Percentiles rank a stretch among this genome's conserved stretches.
Evolutionary conservation across 2,888 invertebrate genomes (phyloP).

Genomic region (Clistopyga incitator): DNA sequence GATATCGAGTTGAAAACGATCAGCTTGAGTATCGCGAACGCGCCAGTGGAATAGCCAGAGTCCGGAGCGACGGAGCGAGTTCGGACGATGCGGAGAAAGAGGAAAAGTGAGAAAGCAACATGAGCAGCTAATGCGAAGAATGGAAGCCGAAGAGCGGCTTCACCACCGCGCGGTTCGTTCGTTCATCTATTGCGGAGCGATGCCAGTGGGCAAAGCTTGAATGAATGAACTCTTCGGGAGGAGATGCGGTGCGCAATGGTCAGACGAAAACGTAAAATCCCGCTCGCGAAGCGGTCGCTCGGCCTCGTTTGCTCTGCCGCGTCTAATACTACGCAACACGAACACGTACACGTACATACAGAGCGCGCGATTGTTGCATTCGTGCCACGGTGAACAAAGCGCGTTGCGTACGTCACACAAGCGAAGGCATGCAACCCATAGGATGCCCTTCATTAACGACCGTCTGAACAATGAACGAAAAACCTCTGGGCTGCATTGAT

Average conservation of each 20-base stretch:
- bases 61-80: constrained; percentile 18
- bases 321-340: constrained; percentile 44
- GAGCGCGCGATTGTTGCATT: constrained; percentile 54
- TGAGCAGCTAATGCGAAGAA: constrained; percentile 19
- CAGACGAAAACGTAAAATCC: constrained; percentile 50
- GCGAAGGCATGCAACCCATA: constrained; percentile 18
- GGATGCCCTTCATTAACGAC: constrained; percentile 36
- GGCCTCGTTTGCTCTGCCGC: constrained; percentile 52
- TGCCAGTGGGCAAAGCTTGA: constrained; percentile 22
- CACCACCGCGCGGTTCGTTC: constrained; percentile 26
- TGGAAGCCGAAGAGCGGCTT: constrained; percentile 28
- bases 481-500: constrained; percentile 37
- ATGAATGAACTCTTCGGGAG: constrained; percentile 36
- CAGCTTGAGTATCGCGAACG: constrained; percentile 10
- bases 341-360: too few relatives aligned
- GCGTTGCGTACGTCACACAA: constrained; percentile 17
- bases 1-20: constrained; percentile 49
- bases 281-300: constrained; percentile 53
- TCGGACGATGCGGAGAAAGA: constrained; percentile 12
- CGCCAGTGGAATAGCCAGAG: constrained; percentile 9
- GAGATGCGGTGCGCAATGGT: constrained; percentile 55
- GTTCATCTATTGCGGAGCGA: not conserved
- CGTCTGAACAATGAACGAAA: constrained; percentile 43
- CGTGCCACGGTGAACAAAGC: constrained; percentile 35
- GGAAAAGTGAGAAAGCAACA: constrained; percentile 11